phyloP scores from a whole-genome alignment of 2,888 invertebrate species.

The Eumerus sabulonum region DNA sequence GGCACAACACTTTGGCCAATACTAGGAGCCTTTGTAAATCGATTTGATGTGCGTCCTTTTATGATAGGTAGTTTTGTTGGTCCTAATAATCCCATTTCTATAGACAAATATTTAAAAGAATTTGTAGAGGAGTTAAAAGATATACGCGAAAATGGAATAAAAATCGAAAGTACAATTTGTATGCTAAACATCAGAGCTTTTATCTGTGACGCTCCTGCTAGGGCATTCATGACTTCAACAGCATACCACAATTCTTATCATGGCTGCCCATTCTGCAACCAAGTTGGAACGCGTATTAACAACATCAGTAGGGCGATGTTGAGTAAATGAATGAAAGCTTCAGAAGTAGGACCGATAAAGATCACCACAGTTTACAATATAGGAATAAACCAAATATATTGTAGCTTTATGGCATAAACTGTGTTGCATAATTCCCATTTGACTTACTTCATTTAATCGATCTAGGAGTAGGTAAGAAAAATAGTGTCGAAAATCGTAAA shows the following conservation, averaged over 20 bases:
- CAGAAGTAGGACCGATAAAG: conserved; percentile 16
- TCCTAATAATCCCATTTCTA: conserved; percentile 9
- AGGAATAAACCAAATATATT: conserved; percentile 14
- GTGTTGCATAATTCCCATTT: conserved; percentile 38
- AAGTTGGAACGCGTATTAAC: conserved; percentile 15
- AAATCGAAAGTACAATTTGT: conserved; percentile 3
- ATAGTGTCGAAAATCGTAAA: conserved; percentile 10
- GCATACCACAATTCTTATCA: conserved; percentile 15
- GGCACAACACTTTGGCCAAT: conserved; percentile 30
- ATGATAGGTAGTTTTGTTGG: conserved; percentile 23
- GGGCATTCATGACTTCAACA: conserved; percentile 24
- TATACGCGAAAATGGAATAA: conserved; percentile 10
- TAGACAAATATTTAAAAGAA: conserved; percentile 16
- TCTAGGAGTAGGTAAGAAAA: conserved; percentile 46
- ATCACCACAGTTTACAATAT: conserved; percentile 27
- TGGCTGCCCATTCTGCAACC: conserved; percentile 14
- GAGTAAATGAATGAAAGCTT: conserved; percentile 34
- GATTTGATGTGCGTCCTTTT: conserved; percentile 12
- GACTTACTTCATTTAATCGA: conserved; percentile 41
- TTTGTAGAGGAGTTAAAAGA: conserved; percentile 20
- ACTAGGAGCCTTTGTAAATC: conserved; percentile 17
- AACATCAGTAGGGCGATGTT: conserved; percentile 7
- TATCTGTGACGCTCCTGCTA: conserved; percentile 21
- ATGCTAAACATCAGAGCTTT: conserved; percentile 21
- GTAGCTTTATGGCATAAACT: conserved; percentile 27